Conservation (phyloP, 2,797 vertebrate genomes). For the Pipistrellus pipistrellus region DNA sequence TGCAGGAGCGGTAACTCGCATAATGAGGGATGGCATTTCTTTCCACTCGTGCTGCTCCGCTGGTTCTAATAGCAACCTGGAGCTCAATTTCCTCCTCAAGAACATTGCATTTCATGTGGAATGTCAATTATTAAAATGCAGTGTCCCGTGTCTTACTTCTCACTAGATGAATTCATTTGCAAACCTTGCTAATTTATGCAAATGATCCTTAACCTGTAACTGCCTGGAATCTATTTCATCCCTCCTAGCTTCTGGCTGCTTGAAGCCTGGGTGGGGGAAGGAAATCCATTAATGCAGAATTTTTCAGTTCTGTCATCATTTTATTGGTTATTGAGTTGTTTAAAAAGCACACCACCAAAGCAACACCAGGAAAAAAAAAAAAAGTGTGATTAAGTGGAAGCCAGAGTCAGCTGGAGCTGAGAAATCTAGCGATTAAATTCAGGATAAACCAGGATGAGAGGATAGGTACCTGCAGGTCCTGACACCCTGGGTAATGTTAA, state of each 20-base stretch:
- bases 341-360: not conserved
- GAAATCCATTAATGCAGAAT: constrained; percentile 37
- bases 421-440: constrained; percentile 77
- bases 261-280: constrained; percentile 67
- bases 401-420: constrained; percentile 40
- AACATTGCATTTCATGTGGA: constrained; percentile 92
- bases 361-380: constrained; percentile 67
- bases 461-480: constrained; percentile 65
- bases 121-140: constrained; percentile 93
- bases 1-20: constrained; percentile 92
- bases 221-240: constrained; percentile 86
- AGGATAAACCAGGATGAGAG: constrained; percentile 64
- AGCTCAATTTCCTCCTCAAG: constrained; percentile 92
- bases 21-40: constrained; percentile 92
- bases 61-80: constrained; percentile 95
- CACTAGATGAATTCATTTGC: constrained; percentile 92
- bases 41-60: constrained; percentile 91
- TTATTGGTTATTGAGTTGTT: constrained; percentile 65
- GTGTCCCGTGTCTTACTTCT: constrained; percentile 92
- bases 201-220: constrained; percentile 90
- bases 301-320: constrained; percentile 74
- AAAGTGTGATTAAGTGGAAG: constrained; percentile 70
- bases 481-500: constrained; percentile 68
- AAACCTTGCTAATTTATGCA: constrained; percentile 92
- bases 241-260: constrained; percentile 74